Conservation (phyloP, 2,797 vertebrate genomes). For the Alectoris magna region DNA sequence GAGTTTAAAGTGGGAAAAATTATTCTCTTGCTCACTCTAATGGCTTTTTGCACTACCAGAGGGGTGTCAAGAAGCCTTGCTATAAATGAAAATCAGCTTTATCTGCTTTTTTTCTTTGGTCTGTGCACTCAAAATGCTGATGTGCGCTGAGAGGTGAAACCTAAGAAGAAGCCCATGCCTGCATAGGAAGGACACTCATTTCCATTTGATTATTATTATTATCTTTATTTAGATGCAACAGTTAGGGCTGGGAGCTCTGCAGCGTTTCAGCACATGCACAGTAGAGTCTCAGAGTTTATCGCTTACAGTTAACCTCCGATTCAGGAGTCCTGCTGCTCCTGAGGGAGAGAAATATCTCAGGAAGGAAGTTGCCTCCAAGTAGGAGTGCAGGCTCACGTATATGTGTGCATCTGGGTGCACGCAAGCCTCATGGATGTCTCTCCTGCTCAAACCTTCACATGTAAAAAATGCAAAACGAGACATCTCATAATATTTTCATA, state of each 20-base stretch:
- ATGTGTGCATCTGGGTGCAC: accelerated
- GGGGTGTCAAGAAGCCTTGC: background rate
- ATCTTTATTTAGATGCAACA: background rate
- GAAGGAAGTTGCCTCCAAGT: slow-evolving; percentile 44
- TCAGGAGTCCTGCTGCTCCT: slow-evolving; percentile 13
- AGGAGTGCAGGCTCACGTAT: accelerated
- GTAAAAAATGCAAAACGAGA: slow-evolving; percentile 74
- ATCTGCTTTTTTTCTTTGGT: background rate
- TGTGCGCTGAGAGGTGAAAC: background rate
- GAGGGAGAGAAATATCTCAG: slow-evolving; percentile 42
- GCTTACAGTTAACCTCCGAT: slow-evolving; percentile 14
- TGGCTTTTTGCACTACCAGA: background rate
- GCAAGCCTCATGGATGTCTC: background rate
- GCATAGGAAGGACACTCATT: background rate
- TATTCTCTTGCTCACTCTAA: background rate
- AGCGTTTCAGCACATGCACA: background rate
- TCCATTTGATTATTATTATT: background rate
- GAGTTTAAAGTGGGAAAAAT: background rate
- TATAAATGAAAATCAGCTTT: background rate
- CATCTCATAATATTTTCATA: slow-evolving; percentile 83
- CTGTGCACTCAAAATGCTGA: background rate
- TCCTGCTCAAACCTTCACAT: slow-evolving; percentile 9
- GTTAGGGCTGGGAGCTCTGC: background rate
- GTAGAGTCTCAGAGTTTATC: slow-evolving; percentile 45
- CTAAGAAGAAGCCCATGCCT: background rate